Percentiles rank a stretch among this genome's conserved stretches.
phyloP scores from a whole-genome alignment of 2,113 vertebrate species.

The Melanostigma gelatinosum region DNA sequence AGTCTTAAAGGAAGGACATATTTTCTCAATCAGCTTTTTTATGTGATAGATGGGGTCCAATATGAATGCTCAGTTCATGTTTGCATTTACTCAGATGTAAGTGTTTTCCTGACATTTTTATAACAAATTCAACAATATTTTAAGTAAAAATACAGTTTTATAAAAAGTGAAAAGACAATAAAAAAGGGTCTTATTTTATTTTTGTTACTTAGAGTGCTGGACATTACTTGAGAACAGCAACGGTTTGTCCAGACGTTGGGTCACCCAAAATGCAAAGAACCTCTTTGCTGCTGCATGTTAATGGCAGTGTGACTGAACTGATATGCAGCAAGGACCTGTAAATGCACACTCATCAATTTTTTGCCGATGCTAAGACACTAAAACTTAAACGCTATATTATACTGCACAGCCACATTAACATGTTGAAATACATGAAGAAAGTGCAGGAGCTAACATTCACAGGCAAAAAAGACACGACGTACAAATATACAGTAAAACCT shows the following conservation, averaged over 20 bases:
- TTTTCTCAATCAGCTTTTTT: not conserved
- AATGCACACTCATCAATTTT: not conserved
- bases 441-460: not conserved
- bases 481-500: slow-evolving; percentile 33
- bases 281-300: not conserved
- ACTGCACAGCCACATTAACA: not conserved
- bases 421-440: slow-evolving; percentile 1
- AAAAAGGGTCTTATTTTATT: not conserved
- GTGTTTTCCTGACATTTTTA: not conserved
- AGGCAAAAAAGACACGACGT: not conserved
- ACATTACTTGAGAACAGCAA: not conserved
- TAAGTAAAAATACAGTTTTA: not conserved
- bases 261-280: not conserved
- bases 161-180: not conserved
- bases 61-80: not conserved
- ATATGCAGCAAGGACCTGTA: not conserved
- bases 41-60: not conserved
- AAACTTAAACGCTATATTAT: not conserved
- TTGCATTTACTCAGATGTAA: not conserved
- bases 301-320: not conserved
- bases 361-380: not conserved
- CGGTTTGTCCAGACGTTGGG: slow-evolving; percentile 3
- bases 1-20: not conserved
- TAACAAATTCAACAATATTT: not conserved
- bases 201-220: not conserved